Conservation (phyloP, 1,140 invertebrate genomes). For the Anastatus disparis region DNA sequence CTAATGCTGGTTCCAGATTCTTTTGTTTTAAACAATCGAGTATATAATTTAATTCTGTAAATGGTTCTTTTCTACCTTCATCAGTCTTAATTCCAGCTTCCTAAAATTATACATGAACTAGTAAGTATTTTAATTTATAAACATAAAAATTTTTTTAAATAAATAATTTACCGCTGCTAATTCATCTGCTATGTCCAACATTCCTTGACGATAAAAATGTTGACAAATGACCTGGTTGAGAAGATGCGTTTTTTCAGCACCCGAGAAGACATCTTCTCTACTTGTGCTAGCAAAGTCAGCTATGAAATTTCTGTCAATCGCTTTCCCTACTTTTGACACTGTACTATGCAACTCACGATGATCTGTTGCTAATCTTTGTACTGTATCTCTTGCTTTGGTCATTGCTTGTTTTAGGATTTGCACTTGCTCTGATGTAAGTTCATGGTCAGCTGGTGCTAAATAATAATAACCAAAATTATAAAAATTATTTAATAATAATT, state of each 20-base stretch:
- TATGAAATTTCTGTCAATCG: slow-evolving; percentile 94
- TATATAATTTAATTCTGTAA: slow-evolving; percentile 87
- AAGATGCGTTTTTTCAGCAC: slow-evolving; percentile 80
- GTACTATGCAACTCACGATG: slow-evolving; percentile 84
- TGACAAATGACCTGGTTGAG: slow-evolving; percentile 96
- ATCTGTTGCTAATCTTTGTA: slow-evolving; percentile 82
- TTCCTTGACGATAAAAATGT: slow-evolving; percentile 94
- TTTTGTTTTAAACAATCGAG: slow-evolving; percentile 82
- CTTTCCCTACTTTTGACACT: slow-evolving; percentile 96
- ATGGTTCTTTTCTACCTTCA: slow-evolving; percentile 80
- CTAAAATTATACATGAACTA: slow-evolving; percentile 58
- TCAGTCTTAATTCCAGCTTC: slow-evolving; percentile 80
- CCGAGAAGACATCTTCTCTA: slow-evolving; percentile 86
- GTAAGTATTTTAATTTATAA: slow-evolving; percentile 25
- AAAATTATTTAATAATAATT: slow-evolving; percentile 1
- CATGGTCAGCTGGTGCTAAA: slow-evolving; percentile 73
- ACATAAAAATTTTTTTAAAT: background rate
- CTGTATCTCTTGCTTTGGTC: slow-evolving; percentile 78
- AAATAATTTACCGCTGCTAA: slow-evolving; percentile 71
- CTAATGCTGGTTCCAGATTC: slow-evolving; percentile 83
- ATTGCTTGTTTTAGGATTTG: slow-evolving; percentile 76
- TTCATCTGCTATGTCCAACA: slow-evolving; percentile 88
- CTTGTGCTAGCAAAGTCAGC: slow-evolving; percentile 90
- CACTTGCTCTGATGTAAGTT: slow-evolving; percentile 74
- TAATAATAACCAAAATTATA: slow-evolving; percentile 4